phyloP scores from a whole-genome alignment of 2,113 vertebrate species.

The Vidua chalybeata region DNA sequence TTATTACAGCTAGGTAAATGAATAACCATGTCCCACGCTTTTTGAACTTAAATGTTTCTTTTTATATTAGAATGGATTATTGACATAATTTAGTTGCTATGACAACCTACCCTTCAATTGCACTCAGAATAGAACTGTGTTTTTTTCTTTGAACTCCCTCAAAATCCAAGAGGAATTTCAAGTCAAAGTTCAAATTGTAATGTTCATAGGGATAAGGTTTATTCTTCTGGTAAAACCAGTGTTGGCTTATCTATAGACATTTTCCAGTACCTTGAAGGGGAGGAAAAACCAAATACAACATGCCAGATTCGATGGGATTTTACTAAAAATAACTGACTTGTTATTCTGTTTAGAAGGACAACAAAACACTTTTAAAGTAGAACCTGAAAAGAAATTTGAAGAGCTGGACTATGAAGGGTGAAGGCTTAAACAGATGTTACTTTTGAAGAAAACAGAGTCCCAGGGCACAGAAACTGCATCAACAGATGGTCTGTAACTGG shows the following conservation, averaged over 20 bases:
- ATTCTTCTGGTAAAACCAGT: not conserved
- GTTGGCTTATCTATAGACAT: not conserved
- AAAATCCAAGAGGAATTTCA: not conserved
- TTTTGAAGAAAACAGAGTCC: conserved; percentile 30
- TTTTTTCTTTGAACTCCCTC: not conserved
- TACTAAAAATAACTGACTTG: conserved; percentile 31
- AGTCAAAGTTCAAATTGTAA: not conserved
- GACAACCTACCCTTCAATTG: conserved; percentile 12
- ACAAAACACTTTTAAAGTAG: conserved; percentile 3
- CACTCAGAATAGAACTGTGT: not conserved
- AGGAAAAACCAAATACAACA: not conserved
- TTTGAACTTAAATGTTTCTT: conserved; percentile 43
- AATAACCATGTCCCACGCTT: conserved; percentile 20
- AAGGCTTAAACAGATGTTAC: conserved; percentile 32
- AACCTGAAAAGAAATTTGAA: conserved; percentile 11
- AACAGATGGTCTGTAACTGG: conserved; percentile 48
- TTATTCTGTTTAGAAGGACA: not conserved
- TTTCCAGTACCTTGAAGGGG: not conserved
- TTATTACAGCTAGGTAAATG: conserved; percentile 32
- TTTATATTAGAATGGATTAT: conserved; percentile 27
- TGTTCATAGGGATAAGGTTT: not conserved
- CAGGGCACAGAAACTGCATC: conserved; percentile 33
- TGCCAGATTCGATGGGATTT: not conserved
- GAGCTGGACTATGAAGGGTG: conserved; percentile 26
- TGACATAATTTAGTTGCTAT: conserved; percentile 48